Conservation (phyloP, 2,888 invertebrate genomes). For the Tipula lateralis region DNA sequence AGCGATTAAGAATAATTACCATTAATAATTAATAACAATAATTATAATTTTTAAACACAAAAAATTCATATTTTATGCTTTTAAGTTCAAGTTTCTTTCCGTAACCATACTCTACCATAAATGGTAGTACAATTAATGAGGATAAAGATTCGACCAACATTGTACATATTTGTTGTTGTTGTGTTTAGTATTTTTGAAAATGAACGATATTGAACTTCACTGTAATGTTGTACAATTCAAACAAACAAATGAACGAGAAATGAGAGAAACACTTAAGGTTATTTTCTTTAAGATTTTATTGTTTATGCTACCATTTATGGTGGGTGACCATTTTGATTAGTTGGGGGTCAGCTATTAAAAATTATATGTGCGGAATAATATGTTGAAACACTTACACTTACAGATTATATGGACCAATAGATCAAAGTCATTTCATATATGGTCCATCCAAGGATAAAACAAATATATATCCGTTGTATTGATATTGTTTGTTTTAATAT, state of each 20-base stretch:
- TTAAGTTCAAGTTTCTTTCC: background rate
- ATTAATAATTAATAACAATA: background rate
- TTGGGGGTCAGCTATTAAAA: background rate
- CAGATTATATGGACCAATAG: background rate
- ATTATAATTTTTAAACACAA: background rate
- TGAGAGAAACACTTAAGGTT: background rate
- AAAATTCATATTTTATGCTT: background rate
- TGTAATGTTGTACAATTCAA: background rate
- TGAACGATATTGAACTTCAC: slow-evolving; percentile 20
- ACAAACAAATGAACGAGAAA: background rate
- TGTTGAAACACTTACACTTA: background rate
- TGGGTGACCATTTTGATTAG: background rate
- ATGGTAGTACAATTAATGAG: background rate
- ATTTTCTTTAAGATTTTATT: slow-evolving; percentile 19
- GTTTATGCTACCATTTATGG: slow-evolving; percentile 24
- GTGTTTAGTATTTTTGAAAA: background rate
- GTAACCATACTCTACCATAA: background rate
- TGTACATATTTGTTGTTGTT: background rate
- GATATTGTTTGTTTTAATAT: too few relatives aligned
- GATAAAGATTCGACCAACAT: background rate
- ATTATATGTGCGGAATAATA: background rate
- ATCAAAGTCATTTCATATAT: background rate
- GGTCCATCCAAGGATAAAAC: background rate
- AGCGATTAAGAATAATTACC: background rate
- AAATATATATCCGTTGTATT: background rate